Evolutionary conservation across 1,140 invertebrate species (phyloP), one percentile per base, ranked within the genome.

Genomic region (Melipona quadrifasciata): DNA sequence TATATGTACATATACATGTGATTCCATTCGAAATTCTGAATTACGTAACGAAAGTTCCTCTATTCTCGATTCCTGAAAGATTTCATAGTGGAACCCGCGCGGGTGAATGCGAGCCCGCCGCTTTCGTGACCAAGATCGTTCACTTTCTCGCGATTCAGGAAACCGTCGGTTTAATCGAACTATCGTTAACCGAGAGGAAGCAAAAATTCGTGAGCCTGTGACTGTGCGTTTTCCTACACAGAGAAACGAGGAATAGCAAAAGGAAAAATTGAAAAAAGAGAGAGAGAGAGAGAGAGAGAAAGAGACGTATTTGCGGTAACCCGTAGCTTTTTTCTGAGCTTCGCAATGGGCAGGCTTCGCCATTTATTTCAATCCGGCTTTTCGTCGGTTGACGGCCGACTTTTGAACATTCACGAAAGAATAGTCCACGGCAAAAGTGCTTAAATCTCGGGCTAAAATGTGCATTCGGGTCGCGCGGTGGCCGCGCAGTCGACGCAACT

Each of bases 341-440:
- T 75, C 8, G 39, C 65, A 51, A 68, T 14, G 21, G 65, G 10
- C 55, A 31, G 57, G n/a, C 39, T 24, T 17, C 67, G 82, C 82
- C 86, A 82, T 89, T 88, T 89, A 88, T 88, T 88, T 86, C 86
- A 75, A 88, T 88, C 83, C 65, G 57, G 86, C 83, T 79, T 88
- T 72, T 67, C 86, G 58, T 53, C 58, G 82, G 79, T 82, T 86
- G 79, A 80, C 57, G 87, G 79, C 53, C 75, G 74, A 47, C 82
- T 74, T 89, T 89, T 82, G 68, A 82, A 57, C 86, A 64, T 81
- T 78, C 79, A 58, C 58, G 73, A 58, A 80, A 87, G 82, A 88
- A 89, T 79, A 77, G 86, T 61, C 70, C 31, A 68, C 57, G 78
- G 74, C 73, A 81, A 89, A 88, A 89, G 83, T 81, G 83, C 64